Evolutionary conservation across 2,113 vertebrate species (phyloP).

Genomic region (Sturnus vulgaris): DNA sequence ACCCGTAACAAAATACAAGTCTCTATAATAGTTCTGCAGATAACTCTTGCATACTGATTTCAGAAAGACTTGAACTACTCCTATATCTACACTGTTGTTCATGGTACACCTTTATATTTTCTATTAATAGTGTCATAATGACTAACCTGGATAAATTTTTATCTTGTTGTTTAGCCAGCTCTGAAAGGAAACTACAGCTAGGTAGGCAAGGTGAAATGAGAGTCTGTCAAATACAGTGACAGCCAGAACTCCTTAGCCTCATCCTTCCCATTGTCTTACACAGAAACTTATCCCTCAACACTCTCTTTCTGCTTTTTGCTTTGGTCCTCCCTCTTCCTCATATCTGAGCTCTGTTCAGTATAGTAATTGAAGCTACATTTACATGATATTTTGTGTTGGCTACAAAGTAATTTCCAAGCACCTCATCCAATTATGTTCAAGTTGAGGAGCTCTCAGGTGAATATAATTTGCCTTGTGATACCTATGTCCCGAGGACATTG

Average conservation of each 20-base stretch:
- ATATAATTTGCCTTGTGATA: background rate
- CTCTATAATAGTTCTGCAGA: background rate
- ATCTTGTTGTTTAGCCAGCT: background rate
- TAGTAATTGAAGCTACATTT: background rate
- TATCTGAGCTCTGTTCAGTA: background rate
- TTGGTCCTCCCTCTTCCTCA: background rate
- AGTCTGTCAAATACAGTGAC: background rate
- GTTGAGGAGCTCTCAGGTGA: background rate
- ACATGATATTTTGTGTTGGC: fast-evolving
- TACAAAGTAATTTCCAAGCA: background rate
- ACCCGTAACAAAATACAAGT: background rate
- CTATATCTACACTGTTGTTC: background rate
- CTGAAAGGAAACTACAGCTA: background rate
- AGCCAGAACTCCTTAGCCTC: background rate
- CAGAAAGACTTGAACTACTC: background rate
- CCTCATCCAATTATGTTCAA: background rate
- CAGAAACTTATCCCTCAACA: background rate
- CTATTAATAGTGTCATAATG: background rate
- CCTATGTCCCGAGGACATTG: background rate
- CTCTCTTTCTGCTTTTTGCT: background rate
- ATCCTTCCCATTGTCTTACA: background rate
- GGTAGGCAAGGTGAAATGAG: background rate
- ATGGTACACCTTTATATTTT: background rate
- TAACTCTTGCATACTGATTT: background rate
- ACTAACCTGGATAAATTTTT: constrained; percentile 1